Conservation (phyloP, 2,797 vertebrate species). For the Serranus cabrilla region DNA sequence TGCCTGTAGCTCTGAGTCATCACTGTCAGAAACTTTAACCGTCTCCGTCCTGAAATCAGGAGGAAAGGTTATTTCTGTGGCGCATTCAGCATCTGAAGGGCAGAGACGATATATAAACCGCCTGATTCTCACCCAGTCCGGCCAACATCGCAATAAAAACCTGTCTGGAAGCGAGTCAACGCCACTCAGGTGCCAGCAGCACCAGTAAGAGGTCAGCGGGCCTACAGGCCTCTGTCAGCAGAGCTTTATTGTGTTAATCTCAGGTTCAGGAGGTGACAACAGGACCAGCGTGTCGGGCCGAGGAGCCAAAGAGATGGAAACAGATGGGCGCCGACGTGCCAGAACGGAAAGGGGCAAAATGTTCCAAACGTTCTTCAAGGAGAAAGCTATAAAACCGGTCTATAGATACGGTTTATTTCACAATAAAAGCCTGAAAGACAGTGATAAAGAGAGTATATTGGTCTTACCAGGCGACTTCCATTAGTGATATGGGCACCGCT, state of each 20-base stretch:
- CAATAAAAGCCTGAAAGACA: conserved; percentile 16
- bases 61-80: conserved; percentile 24
- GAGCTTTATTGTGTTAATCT: conserved; percentile 70
- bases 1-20: conserved; percentile 11
- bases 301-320: conserved; percentile 2
- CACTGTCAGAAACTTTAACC: conserved; percentile 23
- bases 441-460: neutral
- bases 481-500: conserved; percentile 95
- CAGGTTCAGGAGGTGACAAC: conserved; percentile 39
- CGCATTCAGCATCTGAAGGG: conserved; percentile 19
- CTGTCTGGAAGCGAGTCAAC: conserved; percentile 66
- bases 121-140: conserved; percentile 39
- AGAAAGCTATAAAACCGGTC: neutral
- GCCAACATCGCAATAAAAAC: conserved; percentile 74
- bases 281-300: neutral
- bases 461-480: conserved; percentile 97
- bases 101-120: conserved; percentile 50
- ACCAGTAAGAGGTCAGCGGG: conserved; percentile 29
- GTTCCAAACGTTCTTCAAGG: conserved; percentile 20
- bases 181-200: conserved; percentile 32
- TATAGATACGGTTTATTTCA: neutral
- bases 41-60: conserved; percentile 16
- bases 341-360: conserved; percentile 11
- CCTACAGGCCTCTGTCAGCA: conserved; percentile 38
- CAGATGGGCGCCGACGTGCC: conserved; percentile 7